A percentile compares a stretch with the other conserved stretches of the same genome.
Conservation (phyloP, 2,797 vertebrate genomes). For the Phoeniculus purpureus region DNA sequence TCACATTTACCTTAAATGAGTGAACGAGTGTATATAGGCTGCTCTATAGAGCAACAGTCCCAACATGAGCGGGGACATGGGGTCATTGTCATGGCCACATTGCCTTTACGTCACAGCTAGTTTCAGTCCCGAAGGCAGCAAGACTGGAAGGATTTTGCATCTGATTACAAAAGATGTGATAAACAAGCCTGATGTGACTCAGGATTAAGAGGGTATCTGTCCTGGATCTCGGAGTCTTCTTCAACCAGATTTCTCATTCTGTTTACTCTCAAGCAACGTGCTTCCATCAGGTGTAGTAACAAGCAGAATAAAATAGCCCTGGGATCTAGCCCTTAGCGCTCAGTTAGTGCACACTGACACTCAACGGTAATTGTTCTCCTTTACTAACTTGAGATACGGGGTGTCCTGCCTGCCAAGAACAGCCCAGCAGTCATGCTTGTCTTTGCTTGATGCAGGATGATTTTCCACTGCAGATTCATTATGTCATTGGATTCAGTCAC, state of each 20-base stretch:
- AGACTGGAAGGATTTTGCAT: conserved; percentile 1
- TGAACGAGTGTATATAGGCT: neutral
- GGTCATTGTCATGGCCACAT: rapidly evolving
- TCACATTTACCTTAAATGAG: neutral
- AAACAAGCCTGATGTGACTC: conserved; percentile 12
- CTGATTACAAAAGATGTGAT: conserved; percentile 10
- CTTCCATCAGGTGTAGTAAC: conserved; percentile 24
- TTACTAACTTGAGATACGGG: conserved; percentile 17
- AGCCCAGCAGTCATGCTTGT: conserved; percentile 50
- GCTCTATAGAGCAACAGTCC: neutral
- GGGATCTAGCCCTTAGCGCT: neutral
- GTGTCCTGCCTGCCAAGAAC: conserved; percentile 42
- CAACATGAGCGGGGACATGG: neutral
- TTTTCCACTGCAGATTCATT: conserved; percentile 68
- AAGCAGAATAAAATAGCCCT: conserved; percentile 33
- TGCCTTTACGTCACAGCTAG: neutral
- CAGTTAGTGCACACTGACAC: neutral
- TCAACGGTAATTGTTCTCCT: conserved; percentile 20
- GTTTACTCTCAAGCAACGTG: conserved; percentile 39
- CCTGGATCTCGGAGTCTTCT: neutral
- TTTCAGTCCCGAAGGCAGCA: conserved; percentile 19
- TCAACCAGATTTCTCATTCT: conserved; percentile 36
- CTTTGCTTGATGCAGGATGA: conserved; percentile 67
- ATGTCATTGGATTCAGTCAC: conserved; percentile 68
- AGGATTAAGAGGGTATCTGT: conserved; percentile 20